A percentile compares a stretch with the other conserved stretches of the same genome.
phyloP scores from a whole-genome alignment of 2,888 invertebrate genomes.

The Lasiommata megera region DNA sequence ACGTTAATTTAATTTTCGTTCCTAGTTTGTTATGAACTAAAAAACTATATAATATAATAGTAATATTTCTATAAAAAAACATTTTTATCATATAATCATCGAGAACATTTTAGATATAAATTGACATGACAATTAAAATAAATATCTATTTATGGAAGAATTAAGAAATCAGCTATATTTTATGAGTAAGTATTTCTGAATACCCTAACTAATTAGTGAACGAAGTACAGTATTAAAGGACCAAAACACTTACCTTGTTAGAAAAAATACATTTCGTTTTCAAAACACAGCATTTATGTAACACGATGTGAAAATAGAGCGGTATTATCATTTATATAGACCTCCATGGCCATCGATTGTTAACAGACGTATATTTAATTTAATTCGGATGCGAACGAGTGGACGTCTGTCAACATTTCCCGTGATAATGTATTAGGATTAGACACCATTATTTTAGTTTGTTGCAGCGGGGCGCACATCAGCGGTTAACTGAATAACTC shows the following conservation, averaged over 20 bases:
- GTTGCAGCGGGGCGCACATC: constrained; percentile 6
- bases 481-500: constrained; percentile 18
- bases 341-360: not conserved
- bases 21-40: too few relatives aligned
- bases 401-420: constrained; percentile 9
- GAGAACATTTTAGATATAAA: too few relatives aligned
- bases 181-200: too few relatives aligned
- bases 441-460: not conserved
- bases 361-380: not conserved
- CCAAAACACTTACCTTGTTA: constrained; percentile 22
- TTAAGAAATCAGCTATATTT: too few relatives aligned
- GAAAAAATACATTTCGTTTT: constrained; percentile 15
- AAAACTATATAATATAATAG: too few relatives aligned
- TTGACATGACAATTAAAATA: too few relatives aligned
- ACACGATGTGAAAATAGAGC: constrained; percentile 7
- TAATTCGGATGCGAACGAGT: not conserved
- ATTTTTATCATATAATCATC: too few relatives aligned
- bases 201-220: not conserved
- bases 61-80: too few relatives aligned
- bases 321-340: not conserved
- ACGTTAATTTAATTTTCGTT: too few relatives aligned
- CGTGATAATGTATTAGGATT: constrained; percentile 1
- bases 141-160: too few relatives aligned
- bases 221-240: not conserved
- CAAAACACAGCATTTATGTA: constrained; percentile 22